Base-by-base conservation (phyloP, 2,888 invertebrate genomes). In the Nymphalis polychloros region DNA sequence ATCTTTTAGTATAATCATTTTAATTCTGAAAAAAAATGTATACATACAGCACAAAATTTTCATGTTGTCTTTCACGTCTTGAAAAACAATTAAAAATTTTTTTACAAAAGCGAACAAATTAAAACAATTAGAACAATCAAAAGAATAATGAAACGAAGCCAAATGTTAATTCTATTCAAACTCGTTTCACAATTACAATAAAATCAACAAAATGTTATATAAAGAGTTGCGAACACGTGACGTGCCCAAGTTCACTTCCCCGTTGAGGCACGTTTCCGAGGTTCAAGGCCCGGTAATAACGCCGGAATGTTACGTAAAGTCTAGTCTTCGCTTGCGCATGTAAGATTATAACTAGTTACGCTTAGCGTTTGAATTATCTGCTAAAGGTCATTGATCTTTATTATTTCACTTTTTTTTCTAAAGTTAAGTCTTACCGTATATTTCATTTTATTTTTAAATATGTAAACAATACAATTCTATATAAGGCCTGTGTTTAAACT, bases 271-370 rank as follows among this genome's bases (percentile, higher is more conserved):
- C 70, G 71, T 70, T 80, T 79, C 77, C 77, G 78, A 79, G 80
- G 81, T 81, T 82, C 82, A 81, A 80, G 81, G 81, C 82, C 77
- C 78, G 72, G 61, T 73, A 60, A 62, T 57, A 48, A 35, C 46
- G 53, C 61, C 62, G 68, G 55, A 68, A 59, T 59, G 72, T 77
- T 75, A 76, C 74, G 71, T 72, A 67, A 72, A 55, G 53, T 65
- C 50, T 50, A 55, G 55, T 64, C 46, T 47, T 13, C 20, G 52
- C 47, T 47, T 16, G 50, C 57, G 57, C 46, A 41, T 1, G 41
- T 59, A 41, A 23, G 50, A 19, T 31, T 49, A 23, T 64, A 46
- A 50, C 59, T 35, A 55, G 55, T 31, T 8, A 31, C 17, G 27
- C n/a, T n/a, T n/a, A 10, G 5, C 2, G 17, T 19, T 55, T n/a